phyloP scores from a whole-genome alignment of 2,113 vertebrate species.

The Neodon shergylaensis region DNA sequence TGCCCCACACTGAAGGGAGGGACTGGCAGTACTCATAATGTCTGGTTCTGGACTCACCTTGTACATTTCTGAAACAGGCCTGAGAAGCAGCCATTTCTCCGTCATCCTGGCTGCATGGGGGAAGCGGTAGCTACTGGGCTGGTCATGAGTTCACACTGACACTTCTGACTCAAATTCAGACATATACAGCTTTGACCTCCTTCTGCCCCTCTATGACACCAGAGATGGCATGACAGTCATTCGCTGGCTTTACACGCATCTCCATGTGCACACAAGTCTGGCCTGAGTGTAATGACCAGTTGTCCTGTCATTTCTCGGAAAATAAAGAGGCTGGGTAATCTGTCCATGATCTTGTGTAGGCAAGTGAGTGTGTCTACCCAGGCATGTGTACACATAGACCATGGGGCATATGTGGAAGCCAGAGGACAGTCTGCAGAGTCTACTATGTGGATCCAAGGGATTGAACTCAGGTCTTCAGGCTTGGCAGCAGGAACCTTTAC shows the following conservation, averaged over 20 bases:
- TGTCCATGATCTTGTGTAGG: too few species aligned
- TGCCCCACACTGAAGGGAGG: background rate
- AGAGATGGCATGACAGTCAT: background rate
- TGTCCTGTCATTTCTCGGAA: background rate
- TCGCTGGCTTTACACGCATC: background rate
- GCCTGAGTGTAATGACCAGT: background rate
- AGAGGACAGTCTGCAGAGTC: background rate
- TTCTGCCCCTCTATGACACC: background rate
- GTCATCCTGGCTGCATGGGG: background rate
- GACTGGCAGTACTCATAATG: background rate
- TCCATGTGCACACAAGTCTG: background rate
- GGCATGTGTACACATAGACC: background rate
- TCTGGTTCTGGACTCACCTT: background rate
- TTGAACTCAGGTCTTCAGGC: background rate
- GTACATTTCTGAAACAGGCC: background rate
- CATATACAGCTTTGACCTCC: background rate
- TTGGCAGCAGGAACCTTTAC: background rate
- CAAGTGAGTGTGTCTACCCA: background rate
- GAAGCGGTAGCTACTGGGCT: background rate
- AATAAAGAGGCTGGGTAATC: background rate
- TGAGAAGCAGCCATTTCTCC: background rate
- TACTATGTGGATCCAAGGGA: background rate
- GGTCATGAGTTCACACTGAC: background rate
- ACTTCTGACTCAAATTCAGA: slow-evolving; percentile 38
- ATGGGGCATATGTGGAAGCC: background rate